A percentile compares a stretch with the other conserved stretches of the same genome.
Conservation (phyloP, 1,140 invertebrate species). For the Heliconius hewitsoni region DNA sequence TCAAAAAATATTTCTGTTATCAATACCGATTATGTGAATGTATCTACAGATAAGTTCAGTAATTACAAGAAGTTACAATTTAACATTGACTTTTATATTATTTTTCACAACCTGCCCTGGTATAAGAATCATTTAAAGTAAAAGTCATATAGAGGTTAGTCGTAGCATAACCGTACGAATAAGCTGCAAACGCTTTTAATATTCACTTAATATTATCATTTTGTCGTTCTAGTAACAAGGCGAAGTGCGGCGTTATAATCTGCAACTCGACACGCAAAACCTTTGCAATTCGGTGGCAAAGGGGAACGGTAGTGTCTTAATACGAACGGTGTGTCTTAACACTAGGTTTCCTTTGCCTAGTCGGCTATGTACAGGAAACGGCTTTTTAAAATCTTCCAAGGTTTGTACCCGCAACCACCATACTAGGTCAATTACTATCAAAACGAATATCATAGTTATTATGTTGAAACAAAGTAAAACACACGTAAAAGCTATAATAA, state of each 20-base stretch:
- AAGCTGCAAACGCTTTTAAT: too few species aligned
- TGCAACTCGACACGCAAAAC: too few species aligned
- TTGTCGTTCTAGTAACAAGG: too few species aligned
- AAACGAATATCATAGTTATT: not conserved
- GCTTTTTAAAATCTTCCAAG: not conserved
- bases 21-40: not conserved
- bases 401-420: not conserved
- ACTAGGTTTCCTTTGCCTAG: not conserved
- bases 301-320: too few species aligned
- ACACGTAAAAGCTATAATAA: not conserved
- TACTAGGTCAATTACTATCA: not conserved
- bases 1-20: not conserved
- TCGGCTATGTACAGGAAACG: not conserved
- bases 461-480: not conserved
- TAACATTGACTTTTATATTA: not conserved
- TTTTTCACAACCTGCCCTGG: too few species aligned
- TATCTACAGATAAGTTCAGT: not conserved
- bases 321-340: not conserved
- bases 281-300: too few species aligned
- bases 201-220: too few species aligned
- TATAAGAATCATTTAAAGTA: too few species aligned
- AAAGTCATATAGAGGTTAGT: too few species aligned
- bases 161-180: too few species aligned
- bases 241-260: too few species aligned
- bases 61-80: slow-evolving; percentile 3